Percentiles rank a stretch among this genome's conserved stretches.
phyloP scores from a whole-genome alignment of 2,888 invertebrate species.

The Thereva nobilitata region DNA sequence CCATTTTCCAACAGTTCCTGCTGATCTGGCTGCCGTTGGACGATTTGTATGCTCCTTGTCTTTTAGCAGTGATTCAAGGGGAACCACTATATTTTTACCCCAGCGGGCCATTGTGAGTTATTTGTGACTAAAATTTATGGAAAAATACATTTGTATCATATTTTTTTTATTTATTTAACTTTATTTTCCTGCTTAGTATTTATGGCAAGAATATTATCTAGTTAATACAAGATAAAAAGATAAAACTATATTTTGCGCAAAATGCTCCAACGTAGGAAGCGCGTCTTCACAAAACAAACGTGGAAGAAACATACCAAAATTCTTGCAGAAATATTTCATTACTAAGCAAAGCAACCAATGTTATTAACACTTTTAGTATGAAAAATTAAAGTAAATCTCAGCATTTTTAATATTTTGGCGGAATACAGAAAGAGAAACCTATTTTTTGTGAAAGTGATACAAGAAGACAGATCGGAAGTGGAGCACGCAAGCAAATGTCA shows the following conservation, averaged over 20 bases:
- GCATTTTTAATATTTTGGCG: constrained; percentile 1
- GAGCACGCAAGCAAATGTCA: constrained; percentile 36
- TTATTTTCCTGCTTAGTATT: neutral
- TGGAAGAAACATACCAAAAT: neutral
- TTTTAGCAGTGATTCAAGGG: constrained; percentile 67
- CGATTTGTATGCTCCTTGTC: constrained; percentile 80
- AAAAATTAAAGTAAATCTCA: too few species aligned
- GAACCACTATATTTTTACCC: constrained; percentile 68
- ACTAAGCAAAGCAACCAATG: neutral
- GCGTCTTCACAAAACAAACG: neutral
- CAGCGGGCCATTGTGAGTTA: constrained; percentile 64
- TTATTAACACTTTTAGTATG: neutral
- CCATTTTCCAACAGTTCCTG: constrained; percentile 92
- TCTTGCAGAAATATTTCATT: neutral
- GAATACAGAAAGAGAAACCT: neutral
- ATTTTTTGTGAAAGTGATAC: constrained; percentile 20
- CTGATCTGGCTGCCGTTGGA: constrained; percentile 85
- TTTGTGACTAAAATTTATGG: constrained; percentile 11
- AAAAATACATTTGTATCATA: neutral
- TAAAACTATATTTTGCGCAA: too few species aligned
- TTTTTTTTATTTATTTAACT: neutral
- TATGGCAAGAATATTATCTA: too few species aligned
- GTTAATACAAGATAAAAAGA: too few species aligned
- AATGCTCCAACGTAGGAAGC: neutral
- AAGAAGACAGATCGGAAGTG: neutral